A percentile compares a stretch with the other conserved stretches of the same genome.
Evolutionary conservation across 2,797 vertebrate genomes (phyloP).

Genomic region (Pyrocephalus nanus): DNA sequence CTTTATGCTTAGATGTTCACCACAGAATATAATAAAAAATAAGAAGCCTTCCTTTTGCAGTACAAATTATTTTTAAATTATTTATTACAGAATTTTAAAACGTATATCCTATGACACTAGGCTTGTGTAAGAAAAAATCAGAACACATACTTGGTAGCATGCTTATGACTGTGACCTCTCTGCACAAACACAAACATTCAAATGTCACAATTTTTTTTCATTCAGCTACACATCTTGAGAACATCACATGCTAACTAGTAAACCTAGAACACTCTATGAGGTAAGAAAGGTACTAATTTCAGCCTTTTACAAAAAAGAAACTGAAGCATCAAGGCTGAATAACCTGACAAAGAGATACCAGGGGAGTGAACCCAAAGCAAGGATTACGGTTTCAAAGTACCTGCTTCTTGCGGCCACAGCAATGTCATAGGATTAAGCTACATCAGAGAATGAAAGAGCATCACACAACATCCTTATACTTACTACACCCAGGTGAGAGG

Average conservation of each 20-base stretch:
- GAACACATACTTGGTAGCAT: neutral
- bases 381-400: neutral
- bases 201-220: neutral
- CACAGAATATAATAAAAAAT: neutral
- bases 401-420: neutral
- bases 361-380: neutral
- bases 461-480: neutral
- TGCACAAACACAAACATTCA: neutral
- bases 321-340: neutral
- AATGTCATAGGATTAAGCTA: neutral
- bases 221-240: neutral
- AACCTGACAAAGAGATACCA: neutral
- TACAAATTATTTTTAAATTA: neutral
- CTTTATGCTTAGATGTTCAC: neutral
- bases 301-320: neutral
- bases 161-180: neutral
- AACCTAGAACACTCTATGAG: neutral
- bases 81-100: neutral
- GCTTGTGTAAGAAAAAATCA: neutral
- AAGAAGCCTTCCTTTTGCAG: neutral
- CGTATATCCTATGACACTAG: neutral
- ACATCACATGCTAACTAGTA: neutral
- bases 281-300: neutral
- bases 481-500: neutral
- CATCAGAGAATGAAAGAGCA: neutral